phyloP scores from a whole-genome alignment of 2,888 invertebrate genomes.

The Chalcosyrphus nemorum region DNA sequence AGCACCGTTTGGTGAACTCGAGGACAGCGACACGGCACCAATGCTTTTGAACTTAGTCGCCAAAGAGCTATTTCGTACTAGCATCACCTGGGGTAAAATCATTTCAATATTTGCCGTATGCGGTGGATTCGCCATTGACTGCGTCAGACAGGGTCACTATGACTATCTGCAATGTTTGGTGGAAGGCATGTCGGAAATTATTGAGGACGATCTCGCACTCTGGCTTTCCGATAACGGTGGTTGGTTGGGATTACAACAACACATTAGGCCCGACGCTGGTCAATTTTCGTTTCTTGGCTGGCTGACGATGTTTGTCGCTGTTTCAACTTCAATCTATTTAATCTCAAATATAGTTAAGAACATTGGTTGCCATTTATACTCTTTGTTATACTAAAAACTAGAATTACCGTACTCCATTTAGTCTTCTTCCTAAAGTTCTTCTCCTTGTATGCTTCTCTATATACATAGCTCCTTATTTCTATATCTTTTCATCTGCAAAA shows the following conservation, averaged over 20 bases:
- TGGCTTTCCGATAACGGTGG: slow-evolving; percentile 94
- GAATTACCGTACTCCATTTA: background rate
- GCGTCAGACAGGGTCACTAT: slow-evolving; percentile 88
- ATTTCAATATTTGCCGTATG: slow-evolving; percentile 92
- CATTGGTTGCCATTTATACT: slow-evolving; percentile 81
- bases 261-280: slow-evolving; percentile 78
- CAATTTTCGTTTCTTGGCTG: slow-evolving; percentile 80
- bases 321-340: slow-evolving; percentile 80
- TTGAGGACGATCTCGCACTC: slow-evolving; percentile 85
- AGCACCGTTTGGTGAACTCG: slow-evolving; percentile 84
- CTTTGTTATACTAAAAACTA: slow-evolving; percentile 78
- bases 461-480: background rate
- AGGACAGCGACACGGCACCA: slow-evolving; percentile 82
- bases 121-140: slow-evolving; percentile 92
- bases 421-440: background rate
- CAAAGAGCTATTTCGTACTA: slow-evolving; percentile 86
- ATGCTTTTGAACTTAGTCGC: slow-evolving; percentile 86
- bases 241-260: slow-evolving; percentile 84
- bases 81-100: slow-evolving; percentile 91
- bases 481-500: background rate
- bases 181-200: slow-evolving; percentile 89
- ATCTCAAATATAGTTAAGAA: slow-evolving; percentile 79
- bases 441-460: background rate
- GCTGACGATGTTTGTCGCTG: slow-evolving; percentile 79
- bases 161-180: slow-evolving; percentile 90